A percentile compares a stretch with the other conserved stretches of the same genome.
Conservation (phyloP, 1,140 invertebrate species). For the Procambarus clarkii region DNA sequence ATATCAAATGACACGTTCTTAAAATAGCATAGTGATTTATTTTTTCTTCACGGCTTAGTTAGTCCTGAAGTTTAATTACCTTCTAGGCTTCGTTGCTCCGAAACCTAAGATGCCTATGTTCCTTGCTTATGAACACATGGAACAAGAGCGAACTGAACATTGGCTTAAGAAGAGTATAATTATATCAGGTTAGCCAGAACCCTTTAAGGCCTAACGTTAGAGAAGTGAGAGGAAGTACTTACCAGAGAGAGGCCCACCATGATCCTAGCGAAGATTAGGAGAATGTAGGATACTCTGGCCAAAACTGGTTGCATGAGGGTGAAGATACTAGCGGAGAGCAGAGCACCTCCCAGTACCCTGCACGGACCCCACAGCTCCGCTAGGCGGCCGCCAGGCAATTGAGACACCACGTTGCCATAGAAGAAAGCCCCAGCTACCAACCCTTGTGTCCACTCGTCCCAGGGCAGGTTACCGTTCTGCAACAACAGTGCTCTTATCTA, state of each 20-base stretch:
- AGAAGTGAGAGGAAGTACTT: not conserved
- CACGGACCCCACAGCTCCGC: constrained; percentile 71
- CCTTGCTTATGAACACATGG: too few relatives aligned
- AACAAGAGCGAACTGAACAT: too few relatives aligned
- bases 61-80: too few relatives aligned
- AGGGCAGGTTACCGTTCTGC: constrained; percentile 66
- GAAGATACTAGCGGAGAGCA: constrained; percentile 74
- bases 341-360: constrained; percentile 73
- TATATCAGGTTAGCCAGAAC: too few relatives aligned
- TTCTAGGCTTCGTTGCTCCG: too few relatives aligned
- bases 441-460: constrained; percentile 74
- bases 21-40: too few relatives aligned
- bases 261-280: constrained; percentile 67
- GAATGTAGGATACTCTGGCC: constrained; percentile 41
- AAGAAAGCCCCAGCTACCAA: constrained; percentile 76
- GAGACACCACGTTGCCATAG: constrained; percentile 76
- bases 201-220: too few relatives aligned
- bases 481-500: not conserved
- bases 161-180: too few relatives aligned
- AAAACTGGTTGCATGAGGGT: constrained; percentile 64
- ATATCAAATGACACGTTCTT: too few relatives aligned
- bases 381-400: constrained; percentile 77
- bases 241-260: constrained; percentile 68
- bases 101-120: too few relatives aligned
- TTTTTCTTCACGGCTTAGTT: too few relatives aligned